Evolutionary conservation across 2,888 invertebrate genomes (phyloP).

Genomic region (Habrosyne pyritoides): DNA sequence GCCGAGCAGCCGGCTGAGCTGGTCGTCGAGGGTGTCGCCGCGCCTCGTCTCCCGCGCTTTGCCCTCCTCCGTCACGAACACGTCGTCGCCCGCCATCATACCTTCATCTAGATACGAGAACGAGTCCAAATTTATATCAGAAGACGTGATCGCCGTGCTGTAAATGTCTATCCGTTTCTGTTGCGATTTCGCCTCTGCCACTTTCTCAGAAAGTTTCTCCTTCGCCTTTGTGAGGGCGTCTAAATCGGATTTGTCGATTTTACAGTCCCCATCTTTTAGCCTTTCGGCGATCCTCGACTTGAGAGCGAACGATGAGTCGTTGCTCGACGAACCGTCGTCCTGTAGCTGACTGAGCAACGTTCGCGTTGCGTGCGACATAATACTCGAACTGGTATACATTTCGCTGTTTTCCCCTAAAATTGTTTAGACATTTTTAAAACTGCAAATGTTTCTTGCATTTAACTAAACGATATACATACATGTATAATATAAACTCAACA

Average conservation of each 20-base stretch:
- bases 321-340: conserved; percentile 81
- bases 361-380: conserved; percentile 70
- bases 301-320: conserved; percentile 78
- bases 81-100: conserved; percentile 75
- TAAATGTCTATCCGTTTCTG: conserved; percentile 80
- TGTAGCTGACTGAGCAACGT: conserved; percentile 80
- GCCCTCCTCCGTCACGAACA: conserved; percentile 55
- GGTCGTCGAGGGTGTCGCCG: conserved; percentile 57
- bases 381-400: conserved; percentile 66
- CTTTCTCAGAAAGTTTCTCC: conserved; percentile 73
- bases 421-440: conserved; percentile 22
- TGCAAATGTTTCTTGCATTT: conserved; percentile 12
- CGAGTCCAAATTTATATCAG: conserved; percentile 80
- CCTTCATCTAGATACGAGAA: conserved; percentile 80
- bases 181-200: conserved; percentile 69
- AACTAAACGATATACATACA: conserved; percentile 14
- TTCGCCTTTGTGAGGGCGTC: conserved; percentile 74
- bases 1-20: conserved; percentile 64
- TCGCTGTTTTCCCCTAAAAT: conserved; percentile 74
- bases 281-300: conserved; percentile 55
- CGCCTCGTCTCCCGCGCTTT: conserved; percentile 51
- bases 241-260: conserved; percentile 61
- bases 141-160: conserved; percentile 78
- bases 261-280: conserved; percentile 49
- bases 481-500: conserved; percentile 9